Evolutionary conservation across 1,140 invertebrate species (phyloP), one percentile per base, ranked within the genome.

Genomic region (Liolophura sinensis): DNA sequence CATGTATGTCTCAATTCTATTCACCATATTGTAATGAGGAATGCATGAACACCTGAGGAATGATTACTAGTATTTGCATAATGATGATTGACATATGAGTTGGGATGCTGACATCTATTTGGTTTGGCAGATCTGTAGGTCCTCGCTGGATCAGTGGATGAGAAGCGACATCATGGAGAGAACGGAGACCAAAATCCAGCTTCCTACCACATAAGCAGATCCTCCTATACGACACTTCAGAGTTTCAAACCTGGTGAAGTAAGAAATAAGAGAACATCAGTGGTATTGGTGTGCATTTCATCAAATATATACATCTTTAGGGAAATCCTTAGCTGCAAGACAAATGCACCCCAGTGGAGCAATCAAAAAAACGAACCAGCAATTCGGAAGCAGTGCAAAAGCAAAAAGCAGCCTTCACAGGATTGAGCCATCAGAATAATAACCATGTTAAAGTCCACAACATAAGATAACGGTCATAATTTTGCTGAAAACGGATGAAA

Each of bases 181-280:
- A 15, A 24, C n/a, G 9, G 24, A 49, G 15, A 62, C 24, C 12
- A 82, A 60, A 25, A 72, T 24, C 65, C 77, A 62, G 65, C 73
- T 82, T 24, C 68, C 57, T 18, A 69, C 57, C 15, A 75, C 51
- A 9, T 73, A 65, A 12, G 73, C 57, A 11, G 92, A 93, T 22
- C 91, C 92, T 11, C 95, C 95, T 68, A 97, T 86, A 31, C 96
- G 89, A 81, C 96, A 98, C 76, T 93, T 94, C 54, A 87, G 70
- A 18, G 84, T 86, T 56, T 87, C 84, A 72, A 91, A 94, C 73
- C 89, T 89, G 79, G 59, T 84, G 83, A 47, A 72, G 40, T 65
- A 72, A 58, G 66, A 70, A 66, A 70, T 52, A 65, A 14, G 18
- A 27, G 20, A n/a, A 16, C 14, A 60, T 40, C 9, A 40, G 31